Conservation (phyloP, 2,113 vertebrate species). For the Dolichallabes microphthalmus region DNA sequence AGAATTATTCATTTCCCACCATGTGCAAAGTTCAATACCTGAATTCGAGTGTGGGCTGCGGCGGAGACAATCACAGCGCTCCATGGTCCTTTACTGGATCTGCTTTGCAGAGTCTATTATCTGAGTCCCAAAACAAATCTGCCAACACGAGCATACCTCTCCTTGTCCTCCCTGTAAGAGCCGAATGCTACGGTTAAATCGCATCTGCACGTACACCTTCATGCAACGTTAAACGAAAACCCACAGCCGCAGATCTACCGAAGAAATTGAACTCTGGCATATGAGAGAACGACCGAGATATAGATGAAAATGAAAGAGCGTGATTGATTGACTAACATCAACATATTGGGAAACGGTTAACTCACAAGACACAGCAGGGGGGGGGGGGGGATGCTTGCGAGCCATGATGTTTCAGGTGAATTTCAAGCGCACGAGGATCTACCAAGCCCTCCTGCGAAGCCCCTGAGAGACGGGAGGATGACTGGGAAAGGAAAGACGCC, state of each 20-base stretch:
- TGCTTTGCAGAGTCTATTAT: slow-evolving; percentile 60
- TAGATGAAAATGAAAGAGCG: neutral
- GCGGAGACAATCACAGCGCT: slow-evolving; percentile 63
- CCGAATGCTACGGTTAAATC: slow-evolving; percentile 42
- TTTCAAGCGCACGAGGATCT: neutral
- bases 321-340: slow-evolving; percentile 18
- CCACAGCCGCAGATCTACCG: slow-evolving; percentile 18
- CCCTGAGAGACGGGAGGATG: slow-evolving; percentile 19
- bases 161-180: slow-evolving; percentile 52
- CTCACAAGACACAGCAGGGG: neutral
- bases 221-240: slow-evolving; percentile 23
- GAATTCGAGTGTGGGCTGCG: slow-evolving; percentile 59
- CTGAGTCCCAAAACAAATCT: slow-evolving; percentile 64
- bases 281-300: neutral
- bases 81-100: slow-evolving; percentile 53
- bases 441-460: neutral
- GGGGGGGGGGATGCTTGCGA: neutral
- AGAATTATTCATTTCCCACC: slow-evolving; percentile 63
- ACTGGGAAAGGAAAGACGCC: slow-evolving; percentile 23
- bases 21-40: slow-evolving; percentile 59
- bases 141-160: slow-evolving; percentile 60
- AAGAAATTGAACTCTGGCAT: slow-evolving; percentile 11
- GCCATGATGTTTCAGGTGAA: neutral
- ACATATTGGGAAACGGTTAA: neutral
- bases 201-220: slow-evolving; percentile 19